Evolutionary conservation across 2,113 vertebrate species (phyloP).

Genomic region (Gymnobelideus leadbeateri): DNA sequence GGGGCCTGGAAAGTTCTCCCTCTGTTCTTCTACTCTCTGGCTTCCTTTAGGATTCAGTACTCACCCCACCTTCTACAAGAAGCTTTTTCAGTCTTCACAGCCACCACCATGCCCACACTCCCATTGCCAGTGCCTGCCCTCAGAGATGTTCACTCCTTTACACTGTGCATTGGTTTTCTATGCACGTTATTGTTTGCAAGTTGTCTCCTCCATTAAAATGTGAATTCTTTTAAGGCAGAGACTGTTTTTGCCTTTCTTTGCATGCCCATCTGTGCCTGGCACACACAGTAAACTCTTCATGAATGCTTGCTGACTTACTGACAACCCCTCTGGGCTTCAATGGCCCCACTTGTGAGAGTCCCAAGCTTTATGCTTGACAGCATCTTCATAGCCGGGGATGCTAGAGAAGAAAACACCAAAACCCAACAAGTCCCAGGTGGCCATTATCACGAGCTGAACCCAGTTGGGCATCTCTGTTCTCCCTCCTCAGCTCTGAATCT

Average conservation of each 20-base stretch:
- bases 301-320: neutral
- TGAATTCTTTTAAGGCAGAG: neutral
- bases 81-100: neutral
- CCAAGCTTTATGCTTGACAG: accelerated
- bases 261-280: neutral
- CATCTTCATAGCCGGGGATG: neutral
- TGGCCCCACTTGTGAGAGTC: neutral
- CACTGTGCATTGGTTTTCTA: neutral
- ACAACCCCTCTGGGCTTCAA: neutral
- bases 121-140: neutral
- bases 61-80: neutral
- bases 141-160: neutral
- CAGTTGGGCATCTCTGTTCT: neutral
- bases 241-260: neutral
- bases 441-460: neutral
- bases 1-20: neutral
- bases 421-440: neutral
- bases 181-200: neutral
- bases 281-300: neutral
- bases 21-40: neutral
- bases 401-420: neutral
- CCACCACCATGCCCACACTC: neutral
- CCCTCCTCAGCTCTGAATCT: neutral
- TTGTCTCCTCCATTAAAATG: neutral
- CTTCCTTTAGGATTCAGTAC: neutral